Evolutionary conservation across 1,140 invertebrate species (phyloP).

Genomic region (Epicauta chinensis): DNA sequence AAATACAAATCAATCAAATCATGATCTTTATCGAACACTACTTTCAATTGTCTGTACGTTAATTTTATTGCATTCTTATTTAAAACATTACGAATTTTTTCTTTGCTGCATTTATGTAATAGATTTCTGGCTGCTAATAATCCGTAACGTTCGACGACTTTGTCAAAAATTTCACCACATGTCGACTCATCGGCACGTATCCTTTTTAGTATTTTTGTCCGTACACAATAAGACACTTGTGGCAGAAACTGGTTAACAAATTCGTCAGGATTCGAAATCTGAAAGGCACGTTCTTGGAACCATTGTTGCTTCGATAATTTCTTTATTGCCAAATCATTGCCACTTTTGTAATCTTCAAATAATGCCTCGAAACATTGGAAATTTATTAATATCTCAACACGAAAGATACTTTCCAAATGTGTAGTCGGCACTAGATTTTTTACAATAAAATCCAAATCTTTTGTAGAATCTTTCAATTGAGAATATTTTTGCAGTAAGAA

Average conservation of each 20-base stretch:
- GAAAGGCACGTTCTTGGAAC: constrained; percentile 2
- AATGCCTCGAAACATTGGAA: neutral
- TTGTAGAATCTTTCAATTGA: no score
- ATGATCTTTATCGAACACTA: constrained; percentile 4
- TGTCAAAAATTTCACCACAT: constrained; percentile 6
- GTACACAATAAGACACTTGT: neutral
- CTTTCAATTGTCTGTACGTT: neutral
- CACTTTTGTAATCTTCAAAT: constrained; percentile 1
- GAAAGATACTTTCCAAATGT: constrained; percentile 5
- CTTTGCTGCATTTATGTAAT: neutral
- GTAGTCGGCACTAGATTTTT: neutral
- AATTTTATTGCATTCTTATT: neutral
- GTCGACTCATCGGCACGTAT: neutral
- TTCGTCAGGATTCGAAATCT: neutral
- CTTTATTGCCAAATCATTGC: constrained; percentile 1
- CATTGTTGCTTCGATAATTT: constrained; percentile 4
- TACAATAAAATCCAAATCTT: neutral
- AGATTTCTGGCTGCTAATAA: constrained; percentile 2
- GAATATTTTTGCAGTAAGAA: no score
- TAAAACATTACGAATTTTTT: neutral
- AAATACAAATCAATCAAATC: constrained; percentile 1
- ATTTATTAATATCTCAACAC: constrained; percentile 4
- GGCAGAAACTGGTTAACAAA: neutral
- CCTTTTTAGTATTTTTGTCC: constrained; percentile 1
- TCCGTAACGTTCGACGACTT: neutral